Evolutionary conservation across 2,888 invertebrate species (phyloP), one percentile per base, ranked within the genome.

Genomic region (Agriotes lineatus): DNA sequence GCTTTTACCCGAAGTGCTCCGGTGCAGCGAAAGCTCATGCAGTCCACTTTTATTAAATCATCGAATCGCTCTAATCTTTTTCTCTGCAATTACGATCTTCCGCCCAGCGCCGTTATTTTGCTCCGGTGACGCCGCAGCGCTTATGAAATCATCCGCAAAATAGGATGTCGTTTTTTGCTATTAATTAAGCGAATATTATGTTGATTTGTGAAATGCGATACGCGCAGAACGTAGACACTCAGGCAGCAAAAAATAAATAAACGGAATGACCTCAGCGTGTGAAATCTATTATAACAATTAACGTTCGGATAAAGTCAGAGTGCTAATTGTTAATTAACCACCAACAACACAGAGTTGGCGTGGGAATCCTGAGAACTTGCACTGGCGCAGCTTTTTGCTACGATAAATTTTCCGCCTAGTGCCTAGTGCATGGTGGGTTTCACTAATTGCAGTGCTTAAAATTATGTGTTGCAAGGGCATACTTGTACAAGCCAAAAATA

Each of bases 1-100:
- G 81, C 81, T 82, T 81, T 82, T 81, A 81, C 75, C 78, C 74
- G 75, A 75, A 81, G 78, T 81, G 79, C 77, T 69, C 63, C 61
- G 50, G 54, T 66, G 69, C 65, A 61, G 52, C 63, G 58, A 69
- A 65, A 65, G 61, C 68, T 64, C 59, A 64, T 64, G 57, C 61
- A 77, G 79, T 79, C 78, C 80, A 77, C 76, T 79, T 78, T 77
- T 75, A 78, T 77, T 76, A 79, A 81, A 81, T 81, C 80, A 79
- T 75, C 80, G 77, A 75, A 75, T 72, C 74, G 77, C 77, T 79
- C 76, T 79, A 79, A 80, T 80, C 80, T 79, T 77, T 79, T 75
- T 76, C 73, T 71, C 68, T 75, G 68, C 68, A 69, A 69, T 69
- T 69, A 59, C 64, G 61, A 64, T 58, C 56, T 56, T 48, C 42